phyloP scores from a whole-genome alignment of 2,113 vertebrate genomes.

The Melanostigma gelatinosum region DNA sequence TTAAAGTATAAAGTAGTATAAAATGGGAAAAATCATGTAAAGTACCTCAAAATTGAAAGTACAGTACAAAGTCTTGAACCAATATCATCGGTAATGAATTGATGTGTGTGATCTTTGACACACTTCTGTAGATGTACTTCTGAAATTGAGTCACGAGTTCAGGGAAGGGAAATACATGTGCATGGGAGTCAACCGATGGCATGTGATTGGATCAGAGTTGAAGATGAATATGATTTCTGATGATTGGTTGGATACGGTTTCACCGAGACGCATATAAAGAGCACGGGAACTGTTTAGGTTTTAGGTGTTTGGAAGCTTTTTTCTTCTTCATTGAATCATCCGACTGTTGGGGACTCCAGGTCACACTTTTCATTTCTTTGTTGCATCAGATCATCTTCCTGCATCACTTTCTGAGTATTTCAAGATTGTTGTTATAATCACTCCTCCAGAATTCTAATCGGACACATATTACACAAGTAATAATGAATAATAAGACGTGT shows the following conservation, averaged over 20 bases:
- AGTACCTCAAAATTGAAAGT: not conserved
- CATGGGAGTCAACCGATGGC: not conserved
- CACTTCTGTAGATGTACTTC: not conserved
- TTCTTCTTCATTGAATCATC: not conserved
- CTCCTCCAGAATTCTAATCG: too few species aligned
- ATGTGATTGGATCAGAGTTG: not conserved
- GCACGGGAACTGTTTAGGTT: not conserved
- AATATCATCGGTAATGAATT: too few species aligned
- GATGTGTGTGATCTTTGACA: not conserved
- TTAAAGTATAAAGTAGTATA: not conserved
- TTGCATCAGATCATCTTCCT: not conserved
- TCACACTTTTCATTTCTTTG: not conserved
- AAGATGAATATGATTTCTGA: not conserved
- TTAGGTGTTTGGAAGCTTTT: not conserved
- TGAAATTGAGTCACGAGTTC: not conserved
- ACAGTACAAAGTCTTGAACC: not conserved
- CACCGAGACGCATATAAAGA: not conserved
- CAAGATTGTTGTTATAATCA: not conserved
- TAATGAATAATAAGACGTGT: not conserved
- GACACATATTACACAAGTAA: not conserved
- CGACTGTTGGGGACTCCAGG: not conserved
- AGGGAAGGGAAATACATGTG: not conserved
- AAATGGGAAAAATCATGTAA: not conserved
- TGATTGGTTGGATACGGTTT: conserved; percentile 1
- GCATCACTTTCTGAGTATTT: not conserved